A percentile compares a stretch with the other conserved stretches of the same genome.
Conservation (phyloP, 2,797 vertebrate species). For the Pteropus rufus region DNA sequence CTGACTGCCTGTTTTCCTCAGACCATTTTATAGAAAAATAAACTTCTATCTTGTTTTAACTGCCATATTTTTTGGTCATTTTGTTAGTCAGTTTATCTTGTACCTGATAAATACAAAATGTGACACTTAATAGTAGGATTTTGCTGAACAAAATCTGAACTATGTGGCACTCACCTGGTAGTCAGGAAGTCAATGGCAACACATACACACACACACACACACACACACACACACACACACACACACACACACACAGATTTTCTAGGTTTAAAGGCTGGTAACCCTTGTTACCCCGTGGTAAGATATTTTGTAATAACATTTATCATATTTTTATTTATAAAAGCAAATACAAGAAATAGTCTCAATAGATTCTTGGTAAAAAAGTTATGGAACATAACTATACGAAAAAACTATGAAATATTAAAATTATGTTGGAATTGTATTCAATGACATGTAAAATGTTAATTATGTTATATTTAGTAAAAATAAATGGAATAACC, state of each 20-base stretch:
- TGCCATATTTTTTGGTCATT: not conserved
- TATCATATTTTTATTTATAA: not conserved
- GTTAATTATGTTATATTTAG: not conserved
- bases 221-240: not conserved
- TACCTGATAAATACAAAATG: not conserved
- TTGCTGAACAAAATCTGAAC: not conserved
- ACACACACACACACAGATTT: not conserved
- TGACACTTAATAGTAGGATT: not conserved
- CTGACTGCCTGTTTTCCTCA: not conserved
- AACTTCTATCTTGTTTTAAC: not conserved
- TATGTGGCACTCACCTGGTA: not conserved
- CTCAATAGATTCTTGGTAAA: not conserved
- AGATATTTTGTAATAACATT: not conserved
- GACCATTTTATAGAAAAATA: not conserved
- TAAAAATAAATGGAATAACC: not conserved
- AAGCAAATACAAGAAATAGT: not conserved
- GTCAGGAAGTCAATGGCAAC: not conserved
- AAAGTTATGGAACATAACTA: not conserved
- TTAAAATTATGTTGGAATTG: not conserved
- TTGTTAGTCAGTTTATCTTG: not conserved
- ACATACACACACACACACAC: not conserved
- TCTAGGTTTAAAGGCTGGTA: not conserved
- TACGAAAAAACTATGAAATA: not conserved
- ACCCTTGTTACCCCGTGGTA: not conserved
- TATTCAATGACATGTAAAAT: not conserved